Percentiles rank a stretch among this genome's conserved stretches.
Conservation (phyloP, 2,113 vertebrate genomes). For the Urocynchramus pylzowi region DNA sequence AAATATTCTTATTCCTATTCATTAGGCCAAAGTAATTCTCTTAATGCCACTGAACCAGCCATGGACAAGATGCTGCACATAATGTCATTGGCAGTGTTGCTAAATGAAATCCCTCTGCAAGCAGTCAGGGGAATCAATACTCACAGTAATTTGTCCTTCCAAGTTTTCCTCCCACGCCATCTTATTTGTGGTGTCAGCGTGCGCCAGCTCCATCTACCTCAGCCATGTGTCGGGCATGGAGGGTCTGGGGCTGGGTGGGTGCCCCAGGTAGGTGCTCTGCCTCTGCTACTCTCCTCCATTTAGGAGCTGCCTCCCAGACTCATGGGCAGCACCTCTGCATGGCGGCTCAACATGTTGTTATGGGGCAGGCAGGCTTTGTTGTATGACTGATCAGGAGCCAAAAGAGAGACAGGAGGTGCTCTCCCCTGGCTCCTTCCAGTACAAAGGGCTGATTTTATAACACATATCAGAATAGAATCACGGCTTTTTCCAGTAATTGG, state of each 20-base stretch:
- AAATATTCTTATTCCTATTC: conserved; percentile 72
- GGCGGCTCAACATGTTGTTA: neutral
- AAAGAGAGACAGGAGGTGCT: neutral
- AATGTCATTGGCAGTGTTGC: conserved; percentile 58
- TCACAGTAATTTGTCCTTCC: conserved; percentile 48
- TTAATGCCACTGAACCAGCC: conserved; percentile 60
- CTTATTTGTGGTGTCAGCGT: neutral
- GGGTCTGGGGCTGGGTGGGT: neutral
- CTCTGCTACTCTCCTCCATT: neutral
- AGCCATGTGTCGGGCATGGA: neutral
- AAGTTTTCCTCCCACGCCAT: conserved; percentile 9
- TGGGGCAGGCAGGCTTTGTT: neutral
- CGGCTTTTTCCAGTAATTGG: conserved; percentile 23
- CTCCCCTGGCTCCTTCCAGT: neutral
- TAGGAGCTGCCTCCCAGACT: neutral
- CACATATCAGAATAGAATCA: conserved; percentile 1
- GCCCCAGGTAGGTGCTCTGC: neutral
- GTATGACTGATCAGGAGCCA: neutral
- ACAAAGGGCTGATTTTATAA: conserved; percentile 19
- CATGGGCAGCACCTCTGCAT: neutral
- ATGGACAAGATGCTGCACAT: conserved; percentile 68
- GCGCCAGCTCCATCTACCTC: neutral
- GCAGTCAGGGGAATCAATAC: conserved; percentile 28
- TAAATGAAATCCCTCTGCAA: conserved; percentile 73
- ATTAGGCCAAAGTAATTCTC: conserved; percentile 72